A percentile compares a stretch with the other conserved stretches of the same genome.
Conservation (phyloP, 2,888 invertebrate species). For the Parascotia fuliginaria region DNA sequence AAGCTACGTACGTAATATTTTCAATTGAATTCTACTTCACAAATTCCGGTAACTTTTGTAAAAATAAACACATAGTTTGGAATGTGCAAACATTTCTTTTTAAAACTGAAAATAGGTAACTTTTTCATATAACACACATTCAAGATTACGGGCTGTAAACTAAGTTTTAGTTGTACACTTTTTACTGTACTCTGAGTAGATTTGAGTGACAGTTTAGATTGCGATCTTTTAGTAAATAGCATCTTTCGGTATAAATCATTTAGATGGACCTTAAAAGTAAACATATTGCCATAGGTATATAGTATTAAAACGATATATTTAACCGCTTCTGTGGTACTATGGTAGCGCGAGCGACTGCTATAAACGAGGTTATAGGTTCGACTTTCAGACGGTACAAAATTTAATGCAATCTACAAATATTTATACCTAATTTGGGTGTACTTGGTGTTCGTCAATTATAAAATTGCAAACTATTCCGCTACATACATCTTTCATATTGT, state of each 20-base stretch:
- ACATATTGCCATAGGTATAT: no score
- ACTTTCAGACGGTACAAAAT: no score
- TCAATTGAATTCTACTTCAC: not conserved
- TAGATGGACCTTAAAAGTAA: not conserved
- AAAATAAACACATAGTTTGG: not conserved
- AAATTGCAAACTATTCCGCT: no score
- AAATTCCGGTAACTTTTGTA: not conserved
- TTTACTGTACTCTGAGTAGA: constrained; percentile 46
- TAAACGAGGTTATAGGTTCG: no score
- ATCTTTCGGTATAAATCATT: constrained; percentile 4
- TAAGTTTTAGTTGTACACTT: constrained; percentile 47
- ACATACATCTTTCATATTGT: no score
- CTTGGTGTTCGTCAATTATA: no score
- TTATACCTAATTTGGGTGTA: no score
- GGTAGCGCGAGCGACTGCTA: no score
- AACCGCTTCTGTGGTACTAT: no score
- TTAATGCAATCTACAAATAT: no score
- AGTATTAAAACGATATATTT: no score
- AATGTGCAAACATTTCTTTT: constrained; percentile 8
- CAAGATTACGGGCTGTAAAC: constrained; percentile 62
- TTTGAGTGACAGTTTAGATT: constrained; percentile 45
- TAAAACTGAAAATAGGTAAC: constrained; percentile 19
- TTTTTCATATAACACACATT: constrained; percentile 54
- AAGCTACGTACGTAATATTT: not conserved
- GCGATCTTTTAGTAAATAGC: constrained; percentile 22